Evolutionary conservation across 2,888 invertebrate genomes (phyloP), one percentile per base, ranked within the genome.

Genomic region (Nomada hirtipes): DNA sequence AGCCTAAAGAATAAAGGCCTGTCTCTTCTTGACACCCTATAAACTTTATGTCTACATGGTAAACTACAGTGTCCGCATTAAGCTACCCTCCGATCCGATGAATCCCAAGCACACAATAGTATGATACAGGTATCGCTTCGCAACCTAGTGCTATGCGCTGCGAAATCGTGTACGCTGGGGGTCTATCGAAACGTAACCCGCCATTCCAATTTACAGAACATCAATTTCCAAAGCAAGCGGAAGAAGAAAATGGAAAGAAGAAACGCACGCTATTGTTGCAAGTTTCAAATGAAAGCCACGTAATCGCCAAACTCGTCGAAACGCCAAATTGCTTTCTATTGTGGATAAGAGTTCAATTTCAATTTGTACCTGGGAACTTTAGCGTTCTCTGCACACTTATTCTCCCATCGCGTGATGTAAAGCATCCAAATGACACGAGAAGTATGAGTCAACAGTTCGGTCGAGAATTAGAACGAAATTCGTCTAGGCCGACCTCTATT

Each of bases 71-170:
- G 81, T 79, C 71, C 81, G 77, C 70, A 76, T 78, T 88, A 88
- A 84, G 84, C 82, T 78, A 75, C 71, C 81, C 79, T 78, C 81
- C 88, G 86, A 87, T 86, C 82, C 86, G 87, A 86, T 86, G 84
- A 84, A 76, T 84, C 70, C 23, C 55, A 26, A 42, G 29, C 71
- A 52, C 53, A 59, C 61, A 50, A 42, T 23, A 7, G 59, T 15
- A 29, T 50, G 2, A 70, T 26, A 18, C 23, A 47, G n/a, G 55
- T 50, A 53, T 53, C 44, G 20, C 71, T 13, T 47, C 13, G 13
- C 47, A 15, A 47, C 29, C 29, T 29, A 29, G 7, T 29, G 29
- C 29, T 29, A 29, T 29, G 4, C 36, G 36, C 36, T 47, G 47
- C 15, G 15, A 47, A 47, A 47, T 65, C 53, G 53, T 65, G 10